Base-by-base conservation (phyloP, 2,888 invertebrate genomes). In the Eledona agricola region DNA sequence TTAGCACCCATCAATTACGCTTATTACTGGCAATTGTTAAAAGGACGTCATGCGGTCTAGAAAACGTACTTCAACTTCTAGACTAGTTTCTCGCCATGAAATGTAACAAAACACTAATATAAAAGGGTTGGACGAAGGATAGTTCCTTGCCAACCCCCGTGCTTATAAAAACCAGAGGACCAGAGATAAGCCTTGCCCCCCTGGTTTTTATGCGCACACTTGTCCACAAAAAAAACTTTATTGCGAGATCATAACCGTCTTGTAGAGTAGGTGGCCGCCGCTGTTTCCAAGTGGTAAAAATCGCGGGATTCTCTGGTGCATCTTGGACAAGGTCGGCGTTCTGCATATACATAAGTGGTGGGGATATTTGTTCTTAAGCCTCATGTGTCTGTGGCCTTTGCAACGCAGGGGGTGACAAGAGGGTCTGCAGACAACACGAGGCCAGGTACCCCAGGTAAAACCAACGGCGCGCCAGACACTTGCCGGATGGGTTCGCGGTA, bases 381-480 rank as follows among this genome's bases (percentile, higher is more conserved):
- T 15, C 13, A 43, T 55, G 46, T 60, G 58, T 55, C 50, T 51
- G 55, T 51, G 62, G 60, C 58, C 60, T 62, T 59, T 59, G 42
- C 56, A 43, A 45, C 51, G 58, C 61, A 62, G 62, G 63, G 63
- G 64, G 64, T 59, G 57, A 58, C 55, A 52, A 40, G 56, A 56
- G 61, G 58, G 59, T 59, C 40, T 45, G 55, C 52, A 60, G 59
- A 63, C 63, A 62, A 63, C 62, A 63, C 60, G 64, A 61, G 58
- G 56, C 63, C 64, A 66, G 65, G 65, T 66, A 65, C 53, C 58
- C 63, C 64, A 65, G 64, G 66, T 64, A 65, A 65, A 50, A 54
- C 57, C 58, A 64, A 67, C 61, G 58, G 64, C 59, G 64, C 63
- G 65, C 59, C 66, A 66, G 63, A 66, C 67, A 68, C 68, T 68